Conservation (phyloP, 1,140 invertebrate genomes). For the Nylanderia fulva region DNA sequence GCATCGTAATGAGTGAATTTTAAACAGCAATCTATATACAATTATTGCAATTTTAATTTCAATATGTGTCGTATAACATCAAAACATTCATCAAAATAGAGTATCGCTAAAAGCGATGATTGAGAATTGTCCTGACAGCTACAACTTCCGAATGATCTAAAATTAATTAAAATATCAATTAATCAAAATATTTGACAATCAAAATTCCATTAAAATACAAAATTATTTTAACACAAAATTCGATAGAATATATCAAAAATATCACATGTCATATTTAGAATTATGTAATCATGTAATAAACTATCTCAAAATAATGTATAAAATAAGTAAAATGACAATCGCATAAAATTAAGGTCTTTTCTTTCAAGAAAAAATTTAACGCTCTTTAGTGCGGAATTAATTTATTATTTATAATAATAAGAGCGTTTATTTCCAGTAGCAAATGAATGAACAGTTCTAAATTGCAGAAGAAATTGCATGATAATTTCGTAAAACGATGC, state of each 20-base stretch:
- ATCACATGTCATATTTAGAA: not conserved
- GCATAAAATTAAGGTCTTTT: too few relatives aligned
- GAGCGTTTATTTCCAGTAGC: conserved; percentile 13
- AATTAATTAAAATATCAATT: not conserved
- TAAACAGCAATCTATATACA: not conserved
- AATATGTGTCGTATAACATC: conserved; percentile 47
- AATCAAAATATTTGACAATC: too few relatives aligned
- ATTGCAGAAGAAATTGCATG: conserved; percentile 43
- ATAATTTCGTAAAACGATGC: conserved; percentile 39
- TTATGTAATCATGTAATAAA: too few relatives aligned
- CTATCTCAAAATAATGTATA: too few relatives aligned
- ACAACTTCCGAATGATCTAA: not conserved
- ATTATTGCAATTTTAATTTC: conserved; percentile 8
- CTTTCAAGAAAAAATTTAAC: not conserved
- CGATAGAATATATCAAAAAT: not conserved
- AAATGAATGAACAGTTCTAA: not conserved
- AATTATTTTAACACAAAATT: conserved; percentile 2
- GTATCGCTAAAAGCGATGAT: conserved; percentile 42
- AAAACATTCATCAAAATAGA: conserved; percentile 32
- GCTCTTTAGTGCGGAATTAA: not conserved
- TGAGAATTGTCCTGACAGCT: not conserved
- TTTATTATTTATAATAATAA: conserved; percentile 53
- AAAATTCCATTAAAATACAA: not conserved
- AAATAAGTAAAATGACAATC: not conserved
- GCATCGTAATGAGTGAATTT: not conserved